phyloP scores from a whole-genome alignment of 2,113 vertebrate species.

The Gobiocypris rarus region DNA sequence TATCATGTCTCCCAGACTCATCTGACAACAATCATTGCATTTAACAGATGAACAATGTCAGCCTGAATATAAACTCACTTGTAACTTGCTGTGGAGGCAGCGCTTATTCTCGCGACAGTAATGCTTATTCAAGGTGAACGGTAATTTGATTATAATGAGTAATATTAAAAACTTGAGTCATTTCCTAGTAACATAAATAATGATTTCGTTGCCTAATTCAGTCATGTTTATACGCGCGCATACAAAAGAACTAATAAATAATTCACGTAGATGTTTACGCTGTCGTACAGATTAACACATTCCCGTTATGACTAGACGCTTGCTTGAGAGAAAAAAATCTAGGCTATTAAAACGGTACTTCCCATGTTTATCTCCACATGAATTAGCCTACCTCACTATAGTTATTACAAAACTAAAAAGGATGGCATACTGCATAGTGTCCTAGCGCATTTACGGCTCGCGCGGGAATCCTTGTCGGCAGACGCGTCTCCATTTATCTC shows the following conservation, averaged over 20 bases:
- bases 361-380: neutral
- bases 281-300: neutral
- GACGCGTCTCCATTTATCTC: neutral
- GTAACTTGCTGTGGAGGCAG: neutral
- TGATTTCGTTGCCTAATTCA: neutral
- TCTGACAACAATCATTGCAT: constrained; percentile 1
- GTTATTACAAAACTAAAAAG: neutral
- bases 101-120: neutral
- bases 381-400: neutral
- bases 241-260: constrained; percentile 7
- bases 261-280: neutral
- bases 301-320: neutral
- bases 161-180: neutral
- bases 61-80: neutral
- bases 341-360: neutral
- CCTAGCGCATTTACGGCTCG: neutral
- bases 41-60: neutral
- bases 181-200: neutral
- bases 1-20: neutral
- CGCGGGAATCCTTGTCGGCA: neutral
- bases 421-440: neutral
- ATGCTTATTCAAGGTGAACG: neutral
- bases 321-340: neutral
- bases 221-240: neutral
- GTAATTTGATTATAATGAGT: constrained; percentile 5